Conservation (phyloP, 2,113 vertebrate genomes). For the Forbesichthys papilliferus region DNA sequence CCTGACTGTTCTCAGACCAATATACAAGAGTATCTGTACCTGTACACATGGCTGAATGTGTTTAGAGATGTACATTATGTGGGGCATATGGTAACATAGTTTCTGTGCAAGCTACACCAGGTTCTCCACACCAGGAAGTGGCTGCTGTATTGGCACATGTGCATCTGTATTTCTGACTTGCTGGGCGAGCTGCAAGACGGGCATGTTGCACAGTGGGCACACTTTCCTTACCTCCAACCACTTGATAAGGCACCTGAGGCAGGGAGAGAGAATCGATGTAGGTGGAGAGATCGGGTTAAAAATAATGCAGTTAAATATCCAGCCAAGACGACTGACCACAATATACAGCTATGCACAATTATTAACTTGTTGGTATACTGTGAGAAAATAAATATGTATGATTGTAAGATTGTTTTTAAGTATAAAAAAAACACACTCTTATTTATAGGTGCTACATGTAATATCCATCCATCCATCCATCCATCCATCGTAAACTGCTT, state of each 20-base stretch:
- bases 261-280: neutral
- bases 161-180: conserved; percentile 83
- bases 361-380: no score
- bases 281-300: neutral
- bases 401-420: no score
- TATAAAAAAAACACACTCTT: no score
- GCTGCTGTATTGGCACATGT: conserved; percentile 79
- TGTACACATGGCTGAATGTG: conserved; percentile 56
- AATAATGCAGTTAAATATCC: neutral
- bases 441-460: no score
- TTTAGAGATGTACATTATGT: conserved; percentile 20
- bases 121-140: conserved; percentile 90
- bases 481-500: no score
- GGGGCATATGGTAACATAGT: neutral
- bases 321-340: neutral
- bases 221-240: conserved; percentile 99
- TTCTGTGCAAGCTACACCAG: conserved; percentile 80
- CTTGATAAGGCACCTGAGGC: conserved; percentile 97
- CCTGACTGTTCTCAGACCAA: conserved; percentile 36
- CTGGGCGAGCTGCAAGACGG: conserved; percentile 93
- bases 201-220: conserved; percentile 97
- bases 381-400: no score
- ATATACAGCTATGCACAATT: no score
- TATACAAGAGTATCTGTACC: conserved; percentile 63
- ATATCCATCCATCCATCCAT: no score